These are phyloP conservation scores for Ylistrum balloti DNA, from an alignment of 1,140 invertebrate species.

Conservation along the genomic window DNA sequence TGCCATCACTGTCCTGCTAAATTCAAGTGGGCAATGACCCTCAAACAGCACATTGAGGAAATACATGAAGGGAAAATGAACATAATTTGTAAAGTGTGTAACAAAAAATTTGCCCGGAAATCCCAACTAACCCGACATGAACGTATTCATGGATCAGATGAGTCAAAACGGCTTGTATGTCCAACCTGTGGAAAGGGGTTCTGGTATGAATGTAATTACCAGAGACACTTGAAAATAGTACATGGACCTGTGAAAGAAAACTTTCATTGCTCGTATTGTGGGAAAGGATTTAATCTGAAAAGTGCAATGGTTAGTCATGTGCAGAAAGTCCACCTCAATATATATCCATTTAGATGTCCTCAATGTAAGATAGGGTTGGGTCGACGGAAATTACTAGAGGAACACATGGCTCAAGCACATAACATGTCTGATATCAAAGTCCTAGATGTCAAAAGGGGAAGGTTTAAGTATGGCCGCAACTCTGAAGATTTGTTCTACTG, in stretches of 20 bases:
- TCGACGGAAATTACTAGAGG: constrained; percentile 58
- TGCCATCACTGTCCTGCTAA: constrained; percentile 70
- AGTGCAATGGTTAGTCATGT: constrained; percentile 71
- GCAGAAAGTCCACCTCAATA: constrained; percentile 70
- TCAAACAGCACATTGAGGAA: constrained; percentile 73
- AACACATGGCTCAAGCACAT: constrained; percentile 70
- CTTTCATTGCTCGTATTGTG: constrained; percentile 77
- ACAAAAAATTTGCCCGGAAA: constrained; percentile 70
- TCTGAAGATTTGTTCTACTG: constrained; percentile 72
- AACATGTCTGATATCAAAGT: constrained; percentile 56
- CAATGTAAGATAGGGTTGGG: constrained; percentile 68
- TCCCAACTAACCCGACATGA: constrained; percentile 70
- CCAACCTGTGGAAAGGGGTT: constrained; percentile 68
- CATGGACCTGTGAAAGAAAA: constrained; percentile 67
- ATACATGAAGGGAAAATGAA: constrained; percentile 70
- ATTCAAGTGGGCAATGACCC: constrained; percentile 67
- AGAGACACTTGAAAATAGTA: constrained; percentile 66
- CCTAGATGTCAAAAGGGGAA: constrained; percentile 42
- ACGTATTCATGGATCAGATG: constrained; percentile 66
- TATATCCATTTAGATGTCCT: constrained; percentile 69
- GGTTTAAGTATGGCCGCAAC: constrained; percentile 67
- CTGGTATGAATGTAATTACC: constrained; percentile 69
- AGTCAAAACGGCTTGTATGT: constrained; percentile 66
- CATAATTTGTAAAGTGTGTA: constrained; percentile 66
- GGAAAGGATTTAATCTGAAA: constrained; percentile 72